These are phyloP conservation scores for Aporophyla lueneburgensis DNA, from an alignment of 2,888 invertebrate genomes.

Conservation along the genomic window DNA sequence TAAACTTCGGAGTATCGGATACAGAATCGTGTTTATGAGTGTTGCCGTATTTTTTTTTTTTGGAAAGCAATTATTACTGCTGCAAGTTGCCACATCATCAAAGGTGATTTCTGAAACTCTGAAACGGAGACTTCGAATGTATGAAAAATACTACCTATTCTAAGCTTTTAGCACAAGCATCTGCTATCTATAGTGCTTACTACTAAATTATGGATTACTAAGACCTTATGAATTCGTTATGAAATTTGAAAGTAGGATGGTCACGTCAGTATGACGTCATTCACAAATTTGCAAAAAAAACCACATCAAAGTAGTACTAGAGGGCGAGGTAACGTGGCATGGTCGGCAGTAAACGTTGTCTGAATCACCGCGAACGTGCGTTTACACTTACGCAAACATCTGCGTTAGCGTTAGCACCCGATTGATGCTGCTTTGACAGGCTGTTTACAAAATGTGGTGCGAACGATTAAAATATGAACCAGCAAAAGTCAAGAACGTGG, in stretches of 20 bases:
- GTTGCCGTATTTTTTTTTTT: constrained; percentile 16
- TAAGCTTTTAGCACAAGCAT: neutral
- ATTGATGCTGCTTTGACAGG: constrained; percentile 81
- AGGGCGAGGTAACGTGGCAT: constrained; percentile 57
- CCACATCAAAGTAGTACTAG: constrained; percentile 74
- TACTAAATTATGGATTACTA: neutral
- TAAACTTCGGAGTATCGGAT: constrained; percentile 33
- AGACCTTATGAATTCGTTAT: neutral
- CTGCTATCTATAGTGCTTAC: neutral
- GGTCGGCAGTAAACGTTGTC: constrained; percentile 57
- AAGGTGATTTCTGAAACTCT: neutral
- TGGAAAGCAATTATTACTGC: constrained; percentile 9
- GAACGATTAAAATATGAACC: constrained; percentile 70
- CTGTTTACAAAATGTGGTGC: constrained; percentile 78
- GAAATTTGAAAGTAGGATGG: constrained; percentile 1
- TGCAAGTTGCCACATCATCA: neutral
- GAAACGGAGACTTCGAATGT: neutral
- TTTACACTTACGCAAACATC: constrained; percentile 76
- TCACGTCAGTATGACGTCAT: constrained; percentile 41
- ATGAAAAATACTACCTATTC: neutral
- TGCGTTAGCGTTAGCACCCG: constrained; percentile 71
- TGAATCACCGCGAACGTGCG: constrained; percentile 76
- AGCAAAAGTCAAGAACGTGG: constrained; percentile 66
- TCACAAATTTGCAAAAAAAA: constrained; percentile 35
- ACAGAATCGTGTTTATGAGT: constrained; percentile 28